These are phyloP conservation scores for Falco biarmicus DNA, from an alignment of 2,797 vertebrate genomes.

Conservation along the genomic window DNA sequence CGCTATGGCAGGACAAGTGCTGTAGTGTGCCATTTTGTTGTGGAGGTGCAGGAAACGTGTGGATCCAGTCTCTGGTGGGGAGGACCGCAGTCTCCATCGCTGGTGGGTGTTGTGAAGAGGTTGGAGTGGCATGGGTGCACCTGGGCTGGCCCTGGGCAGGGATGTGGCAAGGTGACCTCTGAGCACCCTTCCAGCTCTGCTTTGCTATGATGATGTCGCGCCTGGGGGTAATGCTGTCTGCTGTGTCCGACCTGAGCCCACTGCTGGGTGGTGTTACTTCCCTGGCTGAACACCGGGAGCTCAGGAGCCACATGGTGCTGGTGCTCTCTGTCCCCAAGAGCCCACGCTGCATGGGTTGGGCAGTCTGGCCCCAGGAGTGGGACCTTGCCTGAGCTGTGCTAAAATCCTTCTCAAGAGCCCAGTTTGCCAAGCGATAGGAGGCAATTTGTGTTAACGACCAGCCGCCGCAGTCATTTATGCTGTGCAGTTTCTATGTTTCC, in stretches of 20 bases:
- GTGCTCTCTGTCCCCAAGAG: neutral
- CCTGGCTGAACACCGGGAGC: fast-evolving
- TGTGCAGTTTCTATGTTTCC: fast-evolving
- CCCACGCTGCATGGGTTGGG: neutral
- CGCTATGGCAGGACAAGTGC: fast-evolving
- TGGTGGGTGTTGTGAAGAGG: neutral
- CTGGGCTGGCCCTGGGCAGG: neutral
- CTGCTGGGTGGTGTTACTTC: neutral
- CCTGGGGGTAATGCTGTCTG: neutral
- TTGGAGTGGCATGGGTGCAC: fast-evolving
- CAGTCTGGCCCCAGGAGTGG: neutral
- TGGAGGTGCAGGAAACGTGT: neutral
- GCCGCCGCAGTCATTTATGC: neutral
- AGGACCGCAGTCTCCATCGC: fast-evolving
- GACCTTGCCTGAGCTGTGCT: fast-evolving
- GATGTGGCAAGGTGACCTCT: neutral
- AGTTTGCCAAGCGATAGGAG: fast-evolving
- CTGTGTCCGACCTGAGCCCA: fast-evolving
- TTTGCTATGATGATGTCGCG: fast-evolving
- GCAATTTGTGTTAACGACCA: fast-evolving
- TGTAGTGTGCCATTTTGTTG: fast-evolving
- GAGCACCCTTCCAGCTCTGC: neutral
- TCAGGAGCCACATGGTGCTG: fast-evolving
- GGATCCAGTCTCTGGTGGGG: fast-evolving
- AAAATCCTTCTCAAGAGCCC: neutral